Conservation (phyloP, 2,113 vertebrate species). For the Machaerirhynchus nigripectus region DNA sequence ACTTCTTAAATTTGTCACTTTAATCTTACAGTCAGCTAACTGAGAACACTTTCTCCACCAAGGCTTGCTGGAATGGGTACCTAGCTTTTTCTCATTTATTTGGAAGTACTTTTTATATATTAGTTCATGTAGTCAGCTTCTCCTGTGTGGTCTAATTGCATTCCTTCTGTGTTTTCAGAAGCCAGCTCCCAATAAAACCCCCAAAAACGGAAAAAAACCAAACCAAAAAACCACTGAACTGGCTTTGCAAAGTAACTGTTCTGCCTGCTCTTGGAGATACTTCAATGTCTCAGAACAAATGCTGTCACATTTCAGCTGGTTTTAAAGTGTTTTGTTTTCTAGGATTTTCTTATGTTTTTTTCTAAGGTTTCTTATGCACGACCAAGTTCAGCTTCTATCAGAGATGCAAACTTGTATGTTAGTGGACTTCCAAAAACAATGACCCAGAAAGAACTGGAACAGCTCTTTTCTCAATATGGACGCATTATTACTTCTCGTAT, state of each 20-base stretch:
- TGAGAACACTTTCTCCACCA: background rate
- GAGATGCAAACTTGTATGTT: conserved; percentile 97
- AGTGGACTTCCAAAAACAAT: conserved; percentile 97
- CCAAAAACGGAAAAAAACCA: background rate
- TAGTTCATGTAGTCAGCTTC: background rate
- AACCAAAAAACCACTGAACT: background rate
- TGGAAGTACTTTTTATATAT: background rate
- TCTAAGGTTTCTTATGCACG: conserved; percentile 90
- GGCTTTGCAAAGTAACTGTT: background rate
- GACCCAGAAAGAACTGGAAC: conserved; percentile 96
- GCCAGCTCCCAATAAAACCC: background rate
- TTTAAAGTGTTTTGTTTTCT: background rate
- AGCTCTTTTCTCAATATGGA: conserved; percentile 96
- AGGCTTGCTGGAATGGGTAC: background rate
- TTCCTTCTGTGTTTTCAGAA: background rate
- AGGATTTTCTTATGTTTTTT: background rate
- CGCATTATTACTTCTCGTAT: conserved; percentile 99
- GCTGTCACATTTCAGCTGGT: background rate
- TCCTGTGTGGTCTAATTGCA: accelerated
- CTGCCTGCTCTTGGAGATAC: background rate
- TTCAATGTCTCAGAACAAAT: background rate
- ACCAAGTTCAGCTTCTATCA: conserved; percentile 97
- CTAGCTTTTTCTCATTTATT: background rate
- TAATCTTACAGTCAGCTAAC: background rate
- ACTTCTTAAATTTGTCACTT: background rate